Conservation (phyloP, 2,888 invertebrate genomes). For the Eutolmus rufibarbis region DNA sequence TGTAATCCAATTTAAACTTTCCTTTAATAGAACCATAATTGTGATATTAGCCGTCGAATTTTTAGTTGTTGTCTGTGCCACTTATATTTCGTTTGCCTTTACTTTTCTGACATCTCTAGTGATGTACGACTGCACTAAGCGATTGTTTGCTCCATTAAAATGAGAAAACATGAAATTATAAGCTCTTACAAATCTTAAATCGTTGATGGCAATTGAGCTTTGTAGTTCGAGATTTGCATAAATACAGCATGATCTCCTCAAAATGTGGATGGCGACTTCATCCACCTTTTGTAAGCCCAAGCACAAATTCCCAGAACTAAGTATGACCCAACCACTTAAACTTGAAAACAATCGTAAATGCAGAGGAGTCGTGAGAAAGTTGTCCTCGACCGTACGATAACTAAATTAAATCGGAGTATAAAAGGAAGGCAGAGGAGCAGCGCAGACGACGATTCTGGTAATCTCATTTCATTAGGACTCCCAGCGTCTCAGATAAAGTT, state of each 20-base stretch:
- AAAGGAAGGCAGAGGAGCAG: not conserved
- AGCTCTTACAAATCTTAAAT: not conserved
- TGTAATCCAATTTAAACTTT: not conserved
- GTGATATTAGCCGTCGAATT: not conserved
- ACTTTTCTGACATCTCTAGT: not conserved
- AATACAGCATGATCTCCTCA: not conserved
- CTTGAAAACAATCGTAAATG: not conserved
- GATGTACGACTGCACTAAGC: not conserved
- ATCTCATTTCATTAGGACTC: slow-evolving; percentile 19
- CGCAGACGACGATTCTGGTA: not conserved
- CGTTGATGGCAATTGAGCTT: not conserved
- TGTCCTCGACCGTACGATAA: not conserved
- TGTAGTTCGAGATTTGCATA: not conserved
- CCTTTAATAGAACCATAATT: not conserved
- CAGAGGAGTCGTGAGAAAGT: slow-evolving; percentile 21
- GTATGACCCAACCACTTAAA: not conserved
- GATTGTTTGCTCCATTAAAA: not conserved
- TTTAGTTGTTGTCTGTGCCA: not conserved
- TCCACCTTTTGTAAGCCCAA: not conserved
- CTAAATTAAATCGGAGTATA: not conserved
- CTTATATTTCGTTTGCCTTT: not conserved
- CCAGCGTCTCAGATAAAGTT: slow-evolving; percentile 13
- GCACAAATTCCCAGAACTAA: not conserved
- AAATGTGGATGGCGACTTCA: not conserved
- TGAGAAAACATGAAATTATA: not conserved